A percentile compares a stretch with the other conserved stretches of the same genome.
phyloP scores from a whole-genome alignment of 2,888 invertebrate genomes.

The Agriopis leucophaearia region DNA sequence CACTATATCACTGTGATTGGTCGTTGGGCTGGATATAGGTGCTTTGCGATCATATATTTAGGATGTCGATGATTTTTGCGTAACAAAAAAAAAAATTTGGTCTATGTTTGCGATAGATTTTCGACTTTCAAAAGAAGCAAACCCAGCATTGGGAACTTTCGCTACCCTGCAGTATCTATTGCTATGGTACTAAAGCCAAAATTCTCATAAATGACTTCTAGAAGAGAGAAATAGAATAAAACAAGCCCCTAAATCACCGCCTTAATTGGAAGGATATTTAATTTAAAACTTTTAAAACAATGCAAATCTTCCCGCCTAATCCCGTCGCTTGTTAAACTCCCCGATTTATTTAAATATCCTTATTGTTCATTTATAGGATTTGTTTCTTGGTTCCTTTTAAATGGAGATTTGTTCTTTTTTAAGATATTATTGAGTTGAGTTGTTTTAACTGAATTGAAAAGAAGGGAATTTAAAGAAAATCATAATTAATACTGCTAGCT shows the following conservation, averaged over 20 bases:
- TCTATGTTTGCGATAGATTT: no score
- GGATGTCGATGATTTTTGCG: no score
- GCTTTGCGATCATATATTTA: no score
- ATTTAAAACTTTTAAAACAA: slow-evolving; percentile 58
- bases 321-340: slow-evolving; percentile 42
- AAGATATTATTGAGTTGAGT: neutral
- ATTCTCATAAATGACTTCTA: neutral
- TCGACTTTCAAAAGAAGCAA: neutral
- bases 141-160: neutral
- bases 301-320: slow-evolving; percentile 54
- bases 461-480: no score
- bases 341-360: slow-evolving; percentile 36
- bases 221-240: slow-evolving; percentile 24
- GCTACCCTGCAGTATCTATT: neutral
- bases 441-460: neutral
- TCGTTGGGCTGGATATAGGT: no score
- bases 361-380: slow-evolving; percentile 38
- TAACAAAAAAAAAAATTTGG: no score
- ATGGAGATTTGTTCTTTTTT: slow-evolving; percentile 26
- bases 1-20: no score
- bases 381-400: slow-evolving; percentile 26
- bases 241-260: slow-evolving; percentile 35
- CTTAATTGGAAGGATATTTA: slow-evolving; percentile 50
- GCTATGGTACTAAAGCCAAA: neutral
- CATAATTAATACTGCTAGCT: no score